Base-by-base conservation (phyloP, 2,113 vertebrate species). In the Corythornis vintsioides region DNA sequence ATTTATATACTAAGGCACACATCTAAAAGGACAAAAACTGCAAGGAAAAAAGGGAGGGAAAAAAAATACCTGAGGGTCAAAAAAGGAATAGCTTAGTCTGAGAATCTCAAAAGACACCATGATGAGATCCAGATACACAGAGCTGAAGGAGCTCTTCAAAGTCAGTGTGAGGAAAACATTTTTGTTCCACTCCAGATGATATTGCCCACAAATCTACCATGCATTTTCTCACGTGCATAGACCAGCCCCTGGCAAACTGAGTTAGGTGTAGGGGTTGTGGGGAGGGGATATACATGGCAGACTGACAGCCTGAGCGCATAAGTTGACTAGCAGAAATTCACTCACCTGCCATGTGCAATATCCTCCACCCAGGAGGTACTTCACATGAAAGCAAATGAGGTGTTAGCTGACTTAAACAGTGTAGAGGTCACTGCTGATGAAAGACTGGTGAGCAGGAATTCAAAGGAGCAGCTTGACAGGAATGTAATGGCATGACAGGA, bases 361-460 rank as follows among this genome's bases (percentile, higher is more conserved):
- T 75, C 82, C 71, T 92, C 60, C 1, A 14, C 78, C 79, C 84
- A 77, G 89, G 75, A 94, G 87, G 82, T 78, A 74, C 87, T 93
- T 83, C 84, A 71, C 26, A 77, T 92, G 95, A 95, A 96, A 95
- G 94, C 74, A 93, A 96, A 96, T 88, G 67, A 95, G 89, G 91
- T 95, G 87, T 85, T 79, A 80, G 86, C 87, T 93, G 95, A 94
- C 91, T 91, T 78, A 71, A 74, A 71, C 84, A 66, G 91, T 74
- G 87, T 91, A 93, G 91, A 86, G 95, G 92, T 96, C 92, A 89
- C 40, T 79, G 89, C 89, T 95, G 91, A 93, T 95, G 92, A 89
- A 96, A 92, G 86, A 71, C 67, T 40, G 31, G 84, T 33, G 75
- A 92, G 82, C 43, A 93, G 52, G 29, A 91, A 93, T 93, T 94